Evolutionary conservation across 2,113 vertebrate genomes (phyloP).

Genomic region (Odobenus rosmarus): DNA sequence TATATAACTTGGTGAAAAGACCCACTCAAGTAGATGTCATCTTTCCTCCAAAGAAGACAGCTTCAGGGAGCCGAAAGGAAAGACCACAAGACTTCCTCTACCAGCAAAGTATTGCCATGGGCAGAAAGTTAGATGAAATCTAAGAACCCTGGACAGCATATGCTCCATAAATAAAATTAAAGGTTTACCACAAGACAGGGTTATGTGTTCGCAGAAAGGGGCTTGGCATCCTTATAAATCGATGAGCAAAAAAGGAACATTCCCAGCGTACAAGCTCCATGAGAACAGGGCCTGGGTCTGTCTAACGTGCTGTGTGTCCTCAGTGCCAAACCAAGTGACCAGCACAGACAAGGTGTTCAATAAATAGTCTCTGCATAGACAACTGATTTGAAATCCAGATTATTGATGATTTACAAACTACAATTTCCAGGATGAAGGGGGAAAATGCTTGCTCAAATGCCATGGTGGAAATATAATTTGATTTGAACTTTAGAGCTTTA

Average conservation of each 20-base stretch:
- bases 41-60: background rate
- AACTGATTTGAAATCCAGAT: background rate
- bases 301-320: too few species aligned
- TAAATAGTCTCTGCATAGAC: background rate
- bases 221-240: background rate
- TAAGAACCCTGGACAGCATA: background rate
- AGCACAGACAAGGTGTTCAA: background rate
- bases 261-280: background rate
- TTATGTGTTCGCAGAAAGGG: background rate
- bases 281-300: background rate
- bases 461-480: background rate
- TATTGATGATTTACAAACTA: background rate
- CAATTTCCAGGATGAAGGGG: background rate
- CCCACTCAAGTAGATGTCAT: too few species aligned
- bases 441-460: background rate
- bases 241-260: background rate
- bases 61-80: background rate
- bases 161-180: background rate
- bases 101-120: background rate
- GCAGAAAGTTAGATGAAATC: background rate
- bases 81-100: background rate
- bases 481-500: background rate
- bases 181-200: background rate
- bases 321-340: background rate
- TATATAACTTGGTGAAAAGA: background rate